A percentile compares a stretch with the other conserved stretches of the same genome.
Conservation (phyloP, 2,113 vertebrate species). For the Miniopterus natalensis region DNA sequence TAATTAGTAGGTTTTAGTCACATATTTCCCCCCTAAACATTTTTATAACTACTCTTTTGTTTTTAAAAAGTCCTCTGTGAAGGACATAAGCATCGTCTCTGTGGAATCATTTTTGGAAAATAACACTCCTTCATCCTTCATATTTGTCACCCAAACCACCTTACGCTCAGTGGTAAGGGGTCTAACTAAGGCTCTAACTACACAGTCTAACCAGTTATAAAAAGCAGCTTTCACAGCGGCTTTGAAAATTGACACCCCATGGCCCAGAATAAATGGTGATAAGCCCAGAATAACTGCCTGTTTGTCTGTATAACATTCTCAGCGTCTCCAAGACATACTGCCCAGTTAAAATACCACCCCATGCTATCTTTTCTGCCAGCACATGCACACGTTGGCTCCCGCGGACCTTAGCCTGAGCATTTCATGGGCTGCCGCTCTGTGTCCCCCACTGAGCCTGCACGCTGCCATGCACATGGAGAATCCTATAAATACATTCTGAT, state of each 20-base stretch:
- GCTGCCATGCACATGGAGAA: neutral
- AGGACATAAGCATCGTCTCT: neutral
- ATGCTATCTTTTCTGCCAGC: neutral
- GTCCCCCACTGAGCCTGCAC: neutral
- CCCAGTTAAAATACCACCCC: neutral
- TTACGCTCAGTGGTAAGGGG: neutral
- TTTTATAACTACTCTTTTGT: neutral
- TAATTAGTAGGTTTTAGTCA: neutral
- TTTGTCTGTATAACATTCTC: neutral
- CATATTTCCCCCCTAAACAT: neutral
- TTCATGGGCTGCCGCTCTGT: neutral
- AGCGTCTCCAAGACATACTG: neutral
- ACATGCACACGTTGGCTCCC: neutral
- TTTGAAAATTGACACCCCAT: neutral
- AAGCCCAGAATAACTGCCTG: slow-evolving; percentile 13
- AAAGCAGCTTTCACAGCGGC: neutral
- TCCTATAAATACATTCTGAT: slow-evolving; percentile 76
- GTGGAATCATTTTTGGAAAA: neutral
- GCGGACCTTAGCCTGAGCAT: neutral
- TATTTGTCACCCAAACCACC: neutral
- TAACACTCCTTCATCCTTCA: neutral
- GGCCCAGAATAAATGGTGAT: neutral
- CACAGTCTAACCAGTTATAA: neutral
- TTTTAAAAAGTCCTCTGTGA: neutral
- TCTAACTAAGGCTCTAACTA: neutral